These are phyloP conservation scores for Anoplophora glabripennis DNA, from an alignment of 1,140 invertebrate genomes.

Conservation along the genomic window DNA sequence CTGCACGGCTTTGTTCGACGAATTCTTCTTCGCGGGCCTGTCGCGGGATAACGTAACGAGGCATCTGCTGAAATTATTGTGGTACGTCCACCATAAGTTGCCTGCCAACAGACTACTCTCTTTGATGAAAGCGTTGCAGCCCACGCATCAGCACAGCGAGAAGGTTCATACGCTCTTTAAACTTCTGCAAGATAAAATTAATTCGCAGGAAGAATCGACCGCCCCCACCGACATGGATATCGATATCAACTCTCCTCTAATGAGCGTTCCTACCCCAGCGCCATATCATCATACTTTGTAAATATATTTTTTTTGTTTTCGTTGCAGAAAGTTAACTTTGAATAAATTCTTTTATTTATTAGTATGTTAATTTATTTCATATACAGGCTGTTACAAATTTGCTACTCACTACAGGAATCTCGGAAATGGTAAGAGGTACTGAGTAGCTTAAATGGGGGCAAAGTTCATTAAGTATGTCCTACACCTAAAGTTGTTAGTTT, in stretches of 20 bases:
- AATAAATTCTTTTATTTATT: constrained; percentile 9
- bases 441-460: too few species aligned
- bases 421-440: too few species aligned
- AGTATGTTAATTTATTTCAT: neutral
- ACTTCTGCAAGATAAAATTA: constrained; percentile 74
- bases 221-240: constrained; percentile 58
- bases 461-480: too few species aligned
- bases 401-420: too few species aligned
- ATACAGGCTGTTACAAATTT: too few species aligned
- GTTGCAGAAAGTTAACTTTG: constrained; percentile 7
- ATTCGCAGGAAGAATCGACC: constrained; percentile 65
- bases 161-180: constrained; percentile 78
- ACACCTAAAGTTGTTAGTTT: too few species aligned
- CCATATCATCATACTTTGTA: constrained; percentile 58
- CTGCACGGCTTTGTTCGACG: constrained; percentile 93
- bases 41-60: constrained; percentile 88
- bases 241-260: constrained; percentile 79
- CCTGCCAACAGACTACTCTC: constrained; percentile 75
- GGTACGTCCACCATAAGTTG: constrained; percentile 87
- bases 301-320: constrained; percentile 4
- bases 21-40: constrained; percentile 89
- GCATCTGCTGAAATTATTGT: constrained; percentile 88
- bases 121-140: constrained; percentile 83
- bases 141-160: constrained; percentile 80
- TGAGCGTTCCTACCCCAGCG: constrained; percentile 81